A percentile compares a stretch with the other conserved stretches of the same genome.
Conservation (phyloP, 2,797 vertebrate species). For the Poecilia wingei region DNA sequence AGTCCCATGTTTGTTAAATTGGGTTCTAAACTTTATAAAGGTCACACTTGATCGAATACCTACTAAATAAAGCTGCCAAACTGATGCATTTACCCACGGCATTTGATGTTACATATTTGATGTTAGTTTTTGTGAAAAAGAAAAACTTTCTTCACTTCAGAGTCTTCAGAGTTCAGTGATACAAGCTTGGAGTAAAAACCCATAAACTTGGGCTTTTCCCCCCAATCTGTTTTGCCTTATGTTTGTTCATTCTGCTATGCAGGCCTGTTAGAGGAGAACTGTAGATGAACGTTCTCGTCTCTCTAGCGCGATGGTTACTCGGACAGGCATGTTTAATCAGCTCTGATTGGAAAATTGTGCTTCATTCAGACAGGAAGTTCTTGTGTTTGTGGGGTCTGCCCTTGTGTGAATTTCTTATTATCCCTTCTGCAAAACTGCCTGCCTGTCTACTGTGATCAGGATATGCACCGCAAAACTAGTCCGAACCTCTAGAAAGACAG, state of each 20-base stretch:
- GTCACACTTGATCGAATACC: conserved; percentile 5
- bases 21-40: conserved; percentile 13
- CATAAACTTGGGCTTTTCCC: background rate
- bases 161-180: background rate
- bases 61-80: conserved; percentile 20
- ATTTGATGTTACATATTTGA: background rate
- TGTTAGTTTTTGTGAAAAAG: background rate
- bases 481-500: background rate
- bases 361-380: conserved; percentile 1
- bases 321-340: conserved; percentile 4
- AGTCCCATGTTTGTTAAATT: background rate
- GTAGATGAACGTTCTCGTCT: background rate
- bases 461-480: conserved; percentile 2
- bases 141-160: background rate
- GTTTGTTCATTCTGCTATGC: background rate
- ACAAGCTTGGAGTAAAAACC: background rate
- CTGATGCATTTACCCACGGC: background rate
- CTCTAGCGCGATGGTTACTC: no score
- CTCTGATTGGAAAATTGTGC: conserved; percentile 8
- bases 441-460: conserved; percentile 4
- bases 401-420: conserved; percentile 5
- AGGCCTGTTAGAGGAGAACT: background rate
- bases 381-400: conserved; percentile 7
- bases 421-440: conserved; percentile 3
- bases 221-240: background rate